Base-by-base conservation (phyloP, 2,113 vertebrate genomes). In the Ciconia stormi region DNA sequence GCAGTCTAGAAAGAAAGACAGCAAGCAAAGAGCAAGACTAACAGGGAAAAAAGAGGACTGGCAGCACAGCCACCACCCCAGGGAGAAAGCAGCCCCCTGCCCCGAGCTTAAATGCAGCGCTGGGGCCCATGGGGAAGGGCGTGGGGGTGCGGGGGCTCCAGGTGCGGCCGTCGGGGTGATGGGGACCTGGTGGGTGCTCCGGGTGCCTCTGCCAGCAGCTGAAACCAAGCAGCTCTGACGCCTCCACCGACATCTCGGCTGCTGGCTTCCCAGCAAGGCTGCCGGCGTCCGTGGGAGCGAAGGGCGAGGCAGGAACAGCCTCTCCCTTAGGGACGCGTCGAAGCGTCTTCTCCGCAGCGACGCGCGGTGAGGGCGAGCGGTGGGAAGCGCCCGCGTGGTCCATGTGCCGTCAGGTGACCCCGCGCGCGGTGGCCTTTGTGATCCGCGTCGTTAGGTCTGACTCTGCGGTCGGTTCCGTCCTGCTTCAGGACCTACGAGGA, bases 21-120 rank as follows among this genome's bases (percentile, higher is more conserved):
- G 1, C 5, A 10, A 4, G 2, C 15, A 12, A 44, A 6, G 0
- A 18, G 0, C 7, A 30, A 30, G 0, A 6, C 8, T 6, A 19
- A 9, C 2, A 21, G 13, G 3, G 8, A 27, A 11, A 14, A 19
- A 14, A 5, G 8, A 11, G 3, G 2, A 4, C 4, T 14, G 3
- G 20, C 5, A 20, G 1, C 9, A 19, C 12, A 40, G 1, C 8
- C 4, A 2, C 4, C 7, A 4, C 4, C 7, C 2, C 2, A 18
- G 1, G 2, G 2, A 18, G 23, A 4, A 29, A 8, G 0, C 6
- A 27, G 1, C 4, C 3, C 25, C 29, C 8, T 1, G 11, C 11
- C 10, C 15, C 5, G 26, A 78, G 79, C 46, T 78, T 65, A 78
- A 78, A 42, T 79, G 2, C 34, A 53, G 30, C 16, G 18, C 52